Base-by-base conservation (phyloP, 2,113 vertebrate species). In the Phainopepla nitens region DNA sequence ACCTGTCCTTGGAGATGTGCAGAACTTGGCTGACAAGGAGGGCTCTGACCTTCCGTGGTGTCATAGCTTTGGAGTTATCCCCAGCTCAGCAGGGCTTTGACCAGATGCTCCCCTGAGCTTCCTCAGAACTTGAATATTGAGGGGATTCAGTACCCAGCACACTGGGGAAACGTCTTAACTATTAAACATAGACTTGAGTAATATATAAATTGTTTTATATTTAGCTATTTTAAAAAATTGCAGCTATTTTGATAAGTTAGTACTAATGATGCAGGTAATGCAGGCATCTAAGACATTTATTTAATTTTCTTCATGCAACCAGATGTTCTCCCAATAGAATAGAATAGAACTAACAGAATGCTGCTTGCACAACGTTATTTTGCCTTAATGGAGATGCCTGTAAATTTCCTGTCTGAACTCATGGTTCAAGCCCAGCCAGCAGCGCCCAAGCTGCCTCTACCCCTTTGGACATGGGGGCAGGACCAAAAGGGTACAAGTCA, bases 381-480 rank as follows among this genome's bases (percentile, higher is more conserved):
- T 91, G 41, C 73, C 36, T 85, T 76, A 47, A 25, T 47, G 35
- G 47, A 64, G 22, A 17, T 47, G 57, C 3, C 41, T 82, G 29
- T 81, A 75, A 50, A n/a, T 75, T 9, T 13, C 29, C 21, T 54
- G 28, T 35, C 18, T 31, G 29, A 89, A 27, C 19, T 89, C 21
- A 8, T 11, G 44, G 20, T 82, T 71, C n/a, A 68, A 58, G 44
- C 22, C 29, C 36, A 65, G 58, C 10, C 29, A 84, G 23, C 35
- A 2, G 10, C 36, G 60, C 11, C 2, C 44, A 64, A 2, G 1
- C 39, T 57, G 20, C 22, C 23, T 14, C 6, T 4, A 5, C 5
- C 9, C 15, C 17, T 7, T 2, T 1, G 6, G 54, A 31, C 11
- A 13, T 19, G 10, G 42, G 15, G 23, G 17, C 54, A 51, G 50